Conservation (phyloP, 2,888 invertebrate species). For the Nemotelus nigrinus region DNA sequence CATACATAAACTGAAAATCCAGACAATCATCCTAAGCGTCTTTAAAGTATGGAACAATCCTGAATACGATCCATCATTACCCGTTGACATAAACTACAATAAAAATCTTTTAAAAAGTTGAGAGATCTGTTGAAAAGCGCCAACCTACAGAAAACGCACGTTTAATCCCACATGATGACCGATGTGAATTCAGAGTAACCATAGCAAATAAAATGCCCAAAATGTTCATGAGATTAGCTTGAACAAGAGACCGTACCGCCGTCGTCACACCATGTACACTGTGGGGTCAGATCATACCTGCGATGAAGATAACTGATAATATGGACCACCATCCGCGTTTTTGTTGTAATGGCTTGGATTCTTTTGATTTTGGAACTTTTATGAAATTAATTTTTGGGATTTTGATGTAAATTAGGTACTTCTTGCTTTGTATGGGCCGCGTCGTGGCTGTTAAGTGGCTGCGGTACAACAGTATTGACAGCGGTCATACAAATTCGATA, state of each 20-base stretch:
- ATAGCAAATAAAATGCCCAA: constrained; percentile 28
- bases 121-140: background rate
- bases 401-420: too few species aligned
- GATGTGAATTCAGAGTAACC: constrained; percentile 13
- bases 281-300: constrained; percentile 35
- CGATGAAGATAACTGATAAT: constrained; percentile 28
- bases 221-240: constrained; percentile 9
- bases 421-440: too few species aligned
- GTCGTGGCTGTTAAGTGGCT: too few species aligned
- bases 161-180: constrained; percentile 16
- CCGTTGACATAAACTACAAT: constrained; percentile 29
- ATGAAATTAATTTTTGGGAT: constrained; percentile 1
- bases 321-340: constrained; percentile 37
- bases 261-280: constrained; percentile 17
- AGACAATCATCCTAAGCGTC: background rate
- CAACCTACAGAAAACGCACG: background rate
- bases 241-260: constrained; percentile 34
- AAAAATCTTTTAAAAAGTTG: constrained; percentile 27
- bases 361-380: constrained; percentile 21
- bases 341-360: constrained; percentile 19
- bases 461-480: too few species aligned
- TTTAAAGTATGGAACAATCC: constrained; percentile 1
- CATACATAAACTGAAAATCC: too few species aligned
- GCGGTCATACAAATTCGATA: too few species aligned
- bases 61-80: constrained; percentile 34